A percentile compares a stretch with the other conserved stretches of the same genome.
phyloP scores from a whole-genome alignment of 2,113 vertebrate genomes.

The Albula glossodonta region DNA sequence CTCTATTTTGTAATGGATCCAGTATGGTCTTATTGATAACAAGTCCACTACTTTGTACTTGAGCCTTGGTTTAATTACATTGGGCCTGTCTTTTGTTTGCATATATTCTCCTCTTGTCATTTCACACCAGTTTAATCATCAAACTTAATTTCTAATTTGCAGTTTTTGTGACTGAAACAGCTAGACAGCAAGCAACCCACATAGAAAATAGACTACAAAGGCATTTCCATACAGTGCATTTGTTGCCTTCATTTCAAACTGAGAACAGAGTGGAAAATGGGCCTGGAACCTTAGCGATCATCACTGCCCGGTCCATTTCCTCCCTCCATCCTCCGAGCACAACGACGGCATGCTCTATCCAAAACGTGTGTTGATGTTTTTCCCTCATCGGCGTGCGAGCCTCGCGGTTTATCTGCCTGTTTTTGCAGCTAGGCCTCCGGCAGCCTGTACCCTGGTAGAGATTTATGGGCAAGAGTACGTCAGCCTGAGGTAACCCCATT shows the following conservation, averaged over 20 bases:
- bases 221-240: neutral
- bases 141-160: neutral
- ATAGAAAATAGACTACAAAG: neutral
- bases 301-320: neutral
- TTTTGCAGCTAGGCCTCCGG: neutral
- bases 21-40: slow-evolving; percentile 47
- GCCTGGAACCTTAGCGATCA: neutral
- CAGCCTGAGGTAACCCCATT: neutral
- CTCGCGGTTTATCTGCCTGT: neutral
- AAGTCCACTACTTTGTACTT: slow-evolving; percentile 42
- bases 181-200: neutral
- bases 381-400: neutral
- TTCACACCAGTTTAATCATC: neutral
- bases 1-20: slow-evolving; percentile 40
- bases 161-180: neutral
- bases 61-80: slow-evolving; percentile 50
- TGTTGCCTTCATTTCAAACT: neutral
- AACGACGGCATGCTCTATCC: neutral
- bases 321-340: neutral
- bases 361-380: neutral
- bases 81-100: slow-evolving; percentile 50
- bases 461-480: neutral
- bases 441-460: neutral
- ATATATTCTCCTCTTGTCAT: slow-evolving; percentile 6
- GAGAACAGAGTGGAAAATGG: neutral